phyloP scores from a whole-genome alignment of 2,888 invertebrate species.

The Tubulanus polymorphus region DNA sequence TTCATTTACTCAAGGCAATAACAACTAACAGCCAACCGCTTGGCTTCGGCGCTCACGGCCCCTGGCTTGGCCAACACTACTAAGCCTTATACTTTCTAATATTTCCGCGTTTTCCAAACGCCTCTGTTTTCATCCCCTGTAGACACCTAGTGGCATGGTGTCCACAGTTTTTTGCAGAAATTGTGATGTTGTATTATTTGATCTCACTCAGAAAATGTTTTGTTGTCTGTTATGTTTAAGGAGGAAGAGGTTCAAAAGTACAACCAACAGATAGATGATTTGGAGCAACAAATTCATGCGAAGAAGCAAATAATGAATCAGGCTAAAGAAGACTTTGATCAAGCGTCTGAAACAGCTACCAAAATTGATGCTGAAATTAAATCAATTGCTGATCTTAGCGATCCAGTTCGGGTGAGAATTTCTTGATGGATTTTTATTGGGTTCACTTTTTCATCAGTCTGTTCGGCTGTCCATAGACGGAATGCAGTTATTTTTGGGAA shows the following conservation, averaged over 20 bases:
- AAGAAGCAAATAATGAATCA: conserved; percentile 21
- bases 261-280: conserved; percentile 25
- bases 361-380: conserved; percentile 22
- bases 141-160: no score
- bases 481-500: no score
- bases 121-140: no score
- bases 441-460: no score
- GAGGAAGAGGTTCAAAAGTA: conserved; percentile 38
- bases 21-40: no score
- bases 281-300: conserved; percentile 8
- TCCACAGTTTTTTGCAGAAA: background rate
- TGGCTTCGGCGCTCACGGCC: no score
- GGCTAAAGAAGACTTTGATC: conserved; percentile 23
- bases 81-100: background rate
- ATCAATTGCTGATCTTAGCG: conserved; percentile 18
- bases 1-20: no score
- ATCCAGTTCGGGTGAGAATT: conserved; percentile 23
- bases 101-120: background rate
- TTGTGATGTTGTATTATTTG: background rate
- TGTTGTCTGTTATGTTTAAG: conserved; percentile 22
- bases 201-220: no score
- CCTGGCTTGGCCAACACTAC: no score
- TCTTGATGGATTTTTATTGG: background rate
- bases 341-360: conserved; percentile 19
- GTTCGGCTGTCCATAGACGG: no score